Evolutionary conservation across 1,140 invertebrate species (phyloP), one percentile per base, ranked within the genome.

Genomic region (Rhyacophila brunnea): DNA sequence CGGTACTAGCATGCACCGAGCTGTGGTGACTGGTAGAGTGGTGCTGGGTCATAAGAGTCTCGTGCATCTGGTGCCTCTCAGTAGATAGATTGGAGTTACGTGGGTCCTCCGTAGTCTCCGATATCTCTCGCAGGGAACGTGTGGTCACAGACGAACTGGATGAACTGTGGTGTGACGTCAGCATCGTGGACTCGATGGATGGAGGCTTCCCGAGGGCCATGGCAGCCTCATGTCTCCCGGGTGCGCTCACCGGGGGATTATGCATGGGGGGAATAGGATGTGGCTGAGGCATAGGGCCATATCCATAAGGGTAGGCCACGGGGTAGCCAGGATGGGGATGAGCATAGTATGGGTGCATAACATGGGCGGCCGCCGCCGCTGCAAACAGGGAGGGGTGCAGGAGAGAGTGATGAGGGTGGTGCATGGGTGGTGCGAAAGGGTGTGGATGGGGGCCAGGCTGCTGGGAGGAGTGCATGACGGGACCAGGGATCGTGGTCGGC

Each of bases 241-340:
- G 68, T 23, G 73, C 77, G 60, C 81, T 83, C 10, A 80, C 74
- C 38, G 80, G 79, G 4, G 85, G 75, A 66, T 64, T 60, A 74
- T 64, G 84, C 57, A 87, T 87, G 1, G 86, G 86, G 17, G 87
- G 87, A 62, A 87, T 87, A 1, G 87, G 85, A 65, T 89, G 85
- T 5, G 84, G 84, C 66, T 84, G 87, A 14, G 86, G 86, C 47
- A 87, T 79, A 1, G 87, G 85, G 3, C 83, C 83, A 66, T 88
- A 88, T 0, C 87, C 81, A 74, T 88, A 88, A n/a, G 82, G 80
- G 69, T 82, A 84, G 6, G 84, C 83, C 67, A 83, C 80, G 19
- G 83, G 78, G 62, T 86, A 85, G 6, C 84, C 84, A 1, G 86
- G 81, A 74, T 88, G 87, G 14, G 85, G 83, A 64, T 87, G 85